Evolutionary conservation across 1,140 invertebrate species (phyloP).

Genomic region (Lineus longissimus): DNA sequence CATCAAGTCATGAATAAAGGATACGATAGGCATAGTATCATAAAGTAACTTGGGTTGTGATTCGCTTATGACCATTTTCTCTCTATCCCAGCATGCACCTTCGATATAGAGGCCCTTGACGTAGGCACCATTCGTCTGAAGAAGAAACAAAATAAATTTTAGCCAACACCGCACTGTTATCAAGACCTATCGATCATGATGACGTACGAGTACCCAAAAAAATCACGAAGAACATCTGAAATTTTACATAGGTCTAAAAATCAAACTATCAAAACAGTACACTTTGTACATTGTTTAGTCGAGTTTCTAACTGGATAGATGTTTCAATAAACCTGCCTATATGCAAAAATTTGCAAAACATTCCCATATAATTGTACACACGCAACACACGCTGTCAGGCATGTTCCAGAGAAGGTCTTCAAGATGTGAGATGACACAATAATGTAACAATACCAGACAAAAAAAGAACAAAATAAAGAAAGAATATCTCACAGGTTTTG

Average conservation of each 20-base stretch:
- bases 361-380: not conserved
- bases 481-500: conserved; percentile 49
- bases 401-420: too few species aligned
- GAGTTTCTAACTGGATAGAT: too few species aligned
- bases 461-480: too few species aligned
- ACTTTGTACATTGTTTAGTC: too few species aligned
- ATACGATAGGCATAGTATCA: conserved; percentile 52
- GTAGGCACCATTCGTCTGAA: conserved; percentile 50
- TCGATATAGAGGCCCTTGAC: conserved; percentile 50
- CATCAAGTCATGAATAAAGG: conserved; percentile 27
- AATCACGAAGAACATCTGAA: not conserved
- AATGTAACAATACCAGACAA: too few species aligned
- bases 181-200: not conserved
- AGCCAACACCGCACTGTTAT: not conserved
- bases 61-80: conserved; percentile 40
- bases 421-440: too few species aligned
- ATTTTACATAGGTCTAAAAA: too few species aligned
- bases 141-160: conserved; percentile 11
- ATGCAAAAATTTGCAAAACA: not conserved
- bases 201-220: not conserved
- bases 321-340: too few species aligned
- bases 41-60: conserved; percentile 49
- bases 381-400: too few species aligned
- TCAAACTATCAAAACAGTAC: too few species aligned
- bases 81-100: conserved; percentile 49